phyloP scores from a whole-genome alignment of 2,113 vertebrate genomes.

The Myotis yumanensis region DNA sequence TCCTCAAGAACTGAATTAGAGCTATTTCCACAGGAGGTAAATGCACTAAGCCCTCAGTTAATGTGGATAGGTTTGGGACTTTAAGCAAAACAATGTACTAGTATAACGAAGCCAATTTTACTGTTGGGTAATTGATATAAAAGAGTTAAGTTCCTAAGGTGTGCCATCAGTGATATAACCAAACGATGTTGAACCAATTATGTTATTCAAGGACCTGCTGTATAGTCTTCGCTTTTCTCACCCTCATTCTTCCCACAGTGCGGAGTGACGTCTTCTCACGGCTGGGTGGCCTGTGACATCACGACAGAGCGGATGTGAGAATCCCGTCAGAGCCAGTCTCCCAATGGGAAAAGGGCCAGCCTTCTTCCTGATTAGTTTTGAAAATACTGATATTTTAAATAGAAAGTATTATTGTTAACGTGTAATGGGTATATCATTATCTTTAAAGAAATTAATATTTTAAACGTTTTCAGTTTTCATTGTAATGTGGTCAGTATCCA shows the following conservation, averaged over 20 bases:
- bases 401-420: not conserved
- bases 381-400: not conserved
- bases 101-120: not conserved
- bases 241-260: not conserved
- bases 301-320: not conserved
- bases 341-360: not conserved
- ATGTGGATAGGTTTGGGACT: no score
- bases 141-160: not conserved
- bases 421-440: not conserved
- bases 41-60: no score
- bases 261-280: not conserved
- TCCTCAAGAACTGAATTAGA: not conserved
- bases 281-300: not conserved
- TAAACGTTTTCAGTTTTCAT: not conserved
- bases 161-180: rapidly evolving
- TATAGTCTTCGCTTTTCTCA: not conserved
- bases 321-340: not conserved
- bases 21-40: not conserved
- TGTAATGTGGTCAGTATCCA: not conserved
- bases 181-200: not conserved
- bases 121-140: not conserved
- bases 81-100: no score
- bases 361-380: not conserved
- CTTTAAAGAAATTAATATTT: not conserved
- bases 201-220: no score